A percentile compares a stretch with the other conserved stretches of the same genome.
These are phyloP conservation scores for Poeciliopsis occidentalis DNA, from an alignment of 2,113 vertebrate species.

Conservation along the genomic window DNA sequence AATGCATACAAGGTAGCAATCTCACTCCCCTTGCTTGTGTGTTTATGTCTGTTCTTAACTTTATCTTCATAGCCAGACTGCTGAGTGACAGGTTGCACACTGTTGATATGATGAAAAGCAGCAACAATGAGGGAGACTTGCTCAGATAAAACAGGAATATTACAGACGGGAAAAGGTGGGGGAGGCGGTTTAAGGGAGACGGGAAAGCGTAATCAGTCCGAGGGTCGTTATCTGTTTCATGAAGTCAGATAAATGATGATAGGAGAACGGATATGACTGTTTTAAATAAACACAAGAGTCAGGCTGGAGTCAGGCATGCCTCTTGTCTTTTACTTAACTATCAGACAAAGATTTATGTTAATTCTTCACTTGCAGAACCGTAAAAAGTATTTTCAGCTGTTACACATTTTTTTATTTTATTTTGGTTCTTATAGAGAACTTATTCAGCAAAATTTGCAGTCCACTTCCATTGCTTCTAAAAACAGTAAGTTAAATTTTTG, in stretches of 20 bases:
- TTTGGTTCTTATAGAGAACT: background rate
- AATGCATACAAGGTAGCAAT: slow-evolving; percentile 91
- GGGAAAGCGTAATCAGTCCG: slow-evolving; percentile 63
- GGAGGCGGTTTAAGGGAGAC: slow-evolving; percentile 20
- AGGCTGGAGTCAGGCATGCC: slow-evolving; percentile 46
- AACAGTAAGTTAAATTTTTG: too few species aligned
- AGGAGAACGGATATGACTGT: slow-evolving; percentile 55
- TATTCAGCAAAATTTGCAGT: too few species aligned
- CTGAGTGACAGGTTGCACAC: slow-evolving; percentile 3
- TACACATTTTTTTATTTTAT: background rate
- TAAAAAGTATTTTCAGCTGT: background rate
- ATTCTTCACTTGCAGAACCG: background rate
- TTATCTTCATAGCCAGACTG: slow-evolving; percentile 5
- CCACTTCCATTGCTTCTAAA: too few species aligned
- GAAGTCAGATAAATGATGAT: slow-evolving; percentile 65
- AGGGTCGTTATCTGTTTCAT: slow-evolving; percentile 52
- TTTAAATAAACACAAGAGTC: slow-evolving; percentile 69
- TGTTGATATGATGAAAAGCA: slow-evolving; percentile 40
- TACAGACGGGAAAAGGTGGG: slow-evolving; percentile 20
- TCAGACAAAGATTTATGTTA: background rate
- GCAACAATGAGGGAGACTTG: slow-evolving; percentile 18
- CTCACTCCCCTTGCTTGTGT: background rate
- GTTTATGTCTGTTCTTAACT: slow-evolving; percentile 2
- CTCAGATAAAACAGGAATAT: slow-evolving; percentile 39
- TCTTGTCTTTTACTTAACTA: background rate